Conservation (phyloP, 2,113 vertebrate genomes). For the Nothobranchius kuhntae region DNA sequence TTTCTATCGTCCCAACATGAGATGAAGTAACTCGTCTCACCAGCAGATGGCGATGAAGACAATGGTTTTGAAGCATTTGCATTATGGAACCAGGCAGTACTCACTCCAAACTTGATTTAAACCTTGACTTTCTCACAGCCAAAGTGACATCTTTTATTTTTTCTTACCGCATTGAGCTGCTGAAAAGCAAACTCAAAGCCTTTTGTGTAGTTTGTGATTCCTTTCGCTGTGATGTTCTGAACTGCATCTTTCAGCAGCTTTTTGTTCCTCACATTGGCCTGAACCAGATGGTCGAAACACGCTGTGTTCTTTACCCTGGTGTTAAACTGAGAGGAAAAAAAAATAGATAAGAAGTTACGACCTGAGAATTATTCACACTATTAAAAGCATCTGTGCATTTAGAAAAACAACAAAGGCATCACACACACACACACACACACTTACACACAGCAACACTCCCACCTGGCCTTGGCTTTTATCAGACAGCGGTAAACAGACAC, state of each 20-base stretch:
- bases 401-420: slow-evolving; percentile 7
- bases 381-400: slow-evolving; percentile 22
- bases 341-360: slow-evolving; percentile 20
- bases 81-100: not conserved
- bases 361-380: slow-evolving; percentile 30
- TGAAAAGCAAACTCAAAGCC: slow-evolving; percentile 98
- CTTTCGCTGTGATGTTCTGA: slow-evolving; percentile 95
- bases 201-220: slow-evolving; percentile 97
- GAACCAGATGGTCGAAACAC: slow-evolving; percentile 96
- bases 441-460: slow-evolving; percentile 32
- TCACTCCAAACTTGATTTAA: slow-evolving; percentile 26
- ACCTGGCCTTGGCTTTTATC: slow-evolving; percentile 66
- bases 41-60: slow-evolving; percentile 76
- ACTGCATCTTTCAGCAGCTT: slow-evolving; percentile 96
- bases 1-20: not conserved
- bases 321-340: slow-evolving; percentile 85
- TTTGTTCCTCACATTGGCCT: slow-evolving; percentile 98
- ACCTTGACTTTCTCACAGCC: not conserved
- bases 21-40: slow-evolving; percentile 2
- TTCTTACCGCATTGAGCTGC: slow-evolving; percentile 91
- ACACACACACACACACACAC: not conserved
- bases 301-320: slow-evolving; percentile 93
- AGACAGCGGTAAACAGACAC: slow-evolving; percentile 72
- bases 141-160: not conserved
- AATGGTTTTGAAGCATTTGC: slow-evolving; percentile 16